Evolutionary conservation across 2,888 invertebrate species (phyloP).

Genomic region (Nezara viridula): DNA sequence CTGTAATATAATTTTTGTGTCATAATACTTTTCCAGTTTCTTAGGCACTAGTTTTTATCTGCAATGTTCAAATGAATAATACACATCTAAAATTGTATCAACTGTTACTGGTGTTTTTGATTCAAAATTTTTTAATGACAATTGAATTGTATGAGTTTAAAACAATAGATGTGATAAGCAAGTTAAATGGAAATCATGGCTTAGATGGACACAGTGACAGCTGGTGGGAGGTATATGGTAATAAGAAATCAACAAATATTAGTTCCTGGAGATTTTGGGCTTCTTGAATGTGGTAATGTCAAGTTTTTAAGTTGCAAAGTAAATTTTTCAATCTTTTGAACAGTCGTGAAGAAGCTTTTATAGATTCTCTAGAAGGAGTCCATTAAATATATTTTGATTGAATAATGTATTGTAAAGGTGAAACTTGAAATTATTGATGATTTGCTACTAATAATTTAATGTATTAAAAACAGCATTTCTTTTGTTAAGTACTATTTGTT

Average conservation of each 20-base stretch:
- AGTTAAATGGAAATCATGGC: neutral
- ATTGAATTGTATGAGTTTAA: neutral
- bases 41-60: neutral
- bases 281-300: neutral
- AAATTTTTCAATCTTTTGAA: neutral
- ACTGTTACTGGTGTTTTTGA: neutral
- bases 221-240: neutral
- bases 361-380: neutral
- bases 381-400: neutral
- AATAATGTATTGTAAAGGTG: neutral
- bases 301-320: neutral
- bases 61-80: neutral
- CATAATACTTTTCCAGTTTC: neutral
- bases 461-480: neutral
- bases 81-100: neutral
- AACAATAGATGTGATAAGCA: neutral
- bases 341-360: neutral
- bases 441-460: neutral
- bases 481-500: neutral
- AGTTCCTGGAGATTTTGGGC: neutral
- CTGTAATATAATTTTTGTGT: neutral
- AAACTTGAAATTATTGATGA: neutral
- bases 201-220: neutral
- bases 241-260: neutral
- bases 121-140: neutral